Percentiles rank a stretch among this genome's conserved stretches.
Conservation (phyloP, 2,888 invertebrate species). For the Melangyna quadrimaculata region DNA sequence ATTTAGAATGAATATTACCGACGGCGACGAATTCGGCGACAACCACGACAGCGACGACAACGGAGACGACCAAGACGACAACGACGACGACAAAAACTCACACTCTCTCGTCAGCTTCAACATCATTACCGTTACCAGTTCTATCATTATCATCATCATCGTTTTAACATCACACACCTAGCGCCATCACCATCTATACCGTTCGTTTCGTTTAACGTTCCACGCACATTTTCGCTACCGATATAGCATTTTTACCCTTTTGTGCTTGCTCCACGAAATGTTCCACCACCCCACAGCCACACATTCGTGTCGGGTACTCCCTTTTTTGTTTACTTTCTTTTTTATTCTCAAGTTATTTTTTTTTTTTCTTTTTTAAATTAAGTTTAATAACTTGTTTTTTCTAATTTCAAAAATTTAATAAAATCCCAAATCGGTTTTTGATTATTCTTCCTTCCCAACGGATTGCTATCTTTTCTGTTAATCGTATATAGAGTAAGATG, state of each 20-base stretch:
- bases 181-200: slow-evolving; percentile 46
- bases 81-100: slow-evolving; percentile 53
- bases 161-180: slow-evolving; percentile 57
- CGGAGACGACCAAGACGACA: neutral
- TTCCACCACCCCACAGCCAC: neutral
- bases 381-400: neutral
- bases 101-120: slow-evolving; percentile 57
- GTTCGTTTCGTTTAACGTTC: slow-evolving; percentile 61
- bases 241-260: slow-evolving; percentile 63
- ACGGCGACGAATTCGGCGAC: slow-evolving; percentile 48
- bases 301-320: slow-evolving; percentile 10
- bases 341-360: slow-evolving; percentile 11
- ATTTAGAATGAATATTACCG: slow-evolving; percentile 40
- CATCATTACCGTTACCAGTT: slow-evolving; percentile 64
- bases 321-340: slow-evolving; percentile 39
- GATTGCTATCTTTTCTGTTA: slow-evolving; percentile 31
- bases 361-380: slow-evolving; percentile 3
- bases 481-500: slow-evolving; percentile 42
- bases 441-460: neutral
- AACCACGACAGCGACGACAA: slow-evolving; percentile 12
- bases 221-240: slow-evolving; percentile 70
- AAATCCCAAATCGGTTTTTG: slow-evolving; percentile 9
- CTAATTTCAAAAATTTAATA: neutral
- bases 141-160: slow-evolving; percentile 60
- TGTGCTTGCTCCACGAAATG: slow-evolving; percentile 38